phyloP scores from a whole-genome alignment of 92 coral and sea anemone species.

The Palythoa heliodiscus region DNA sequence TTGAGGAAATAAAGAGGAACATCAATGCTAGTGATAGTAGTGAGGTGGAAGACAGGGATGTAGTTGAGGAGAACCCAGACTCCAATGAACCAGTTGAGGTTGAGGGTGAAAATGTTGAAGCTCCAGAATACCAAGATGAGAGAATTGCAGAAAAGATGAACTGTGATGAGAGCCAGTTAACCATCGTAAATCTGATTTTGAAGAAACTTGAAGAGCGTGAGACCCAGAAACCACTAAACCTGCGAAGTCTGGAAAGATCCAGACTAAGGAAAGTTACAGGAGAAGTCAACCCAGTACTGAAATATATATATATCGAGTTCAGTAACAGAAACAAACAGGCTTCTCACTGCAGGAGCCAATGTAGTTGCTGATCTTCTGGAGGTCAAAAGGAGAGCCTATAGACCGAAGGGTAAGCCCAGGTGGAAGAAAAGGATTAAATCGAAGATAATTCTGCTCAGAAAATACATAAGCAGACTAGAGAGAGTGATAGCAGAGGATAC shows the following conservation, averaged over 20 bases:
- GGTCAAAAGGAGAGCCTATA: slow-evolving; percentile 2
- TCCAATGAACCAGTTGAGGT: not conserved
- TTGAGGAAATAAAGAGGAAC: slow-evolving; percentile 1
- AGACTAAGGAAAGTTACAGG: slow-evolving; percentile 31
- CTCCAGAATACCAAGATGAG: not conserved
- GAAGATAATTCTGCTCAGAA: too few relatives aligned
- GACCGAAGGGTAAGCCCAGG: slow-evolving; percentile 23
- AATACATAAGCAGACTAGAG: too few relatives aligned
- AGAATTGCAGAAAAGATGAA: not conserved
- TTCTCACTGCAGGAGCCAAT: slow-evolving; percentile 37
- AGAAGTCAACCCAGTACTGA: slow-evolving; percentile 32
- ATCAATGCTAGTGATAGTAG: not conserved
- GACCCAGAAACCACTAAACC: too few relatives aligned
- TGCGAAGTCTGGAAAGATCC: not conserved
- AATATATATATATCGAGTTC: slow-evolving; percentile 27
- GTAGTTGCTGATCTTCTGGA: slow-evolving; percentile 41
- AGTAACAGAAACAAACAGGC: slow-evolving; percentile 48
- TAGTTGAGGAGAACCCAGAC: not conserved
- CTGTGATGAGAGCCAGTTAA: too few relatives aligned
- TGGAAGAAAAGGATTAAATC: too few relatives aligned
- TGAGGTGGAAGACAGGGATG: slow-evolving; percentile 7
- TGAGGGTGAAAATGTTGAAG: not conserved
- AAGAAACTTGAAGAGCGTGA: too few relatives aligned
- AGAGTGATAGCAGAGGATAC: too few relatives aligned
- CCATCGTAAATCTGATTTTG: too few relatives aligned